These are phyloP conservation scores for Drosophila nr. perissopoda DNA, from an alignment of 2,888 invertebrate genomes.

Conservation along the genomic window DNA sequence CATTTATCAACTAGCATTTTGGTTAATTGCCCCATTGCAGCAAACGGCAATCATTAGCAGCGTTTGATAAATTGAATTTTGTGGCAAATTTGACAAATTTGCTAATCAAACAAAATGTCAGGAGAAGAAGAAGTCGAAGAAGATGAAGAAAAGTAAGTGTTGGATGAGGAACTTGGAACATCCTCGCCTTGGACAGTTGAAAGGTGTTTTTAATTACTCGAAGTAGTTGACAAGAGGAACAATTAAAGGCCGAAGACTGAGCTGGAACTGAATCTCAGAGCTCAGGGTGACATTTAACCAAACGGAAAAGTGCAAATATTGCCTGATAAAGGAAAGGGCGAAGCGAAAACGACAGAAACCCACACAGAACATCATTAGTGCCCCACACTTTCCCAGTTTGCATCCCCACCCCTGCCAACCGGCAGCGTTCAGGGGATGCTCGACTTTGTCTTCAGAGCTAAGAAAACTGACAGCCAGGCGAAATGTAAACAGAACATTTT, in stretches of 20 bases:
- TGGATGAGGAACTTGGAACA: constrained; percentile 14
- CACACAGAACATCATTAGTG: constrained; percentile 80
- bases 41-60: constrained; percentile 69
- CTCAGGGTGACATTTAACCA: constrained; percentile 69
- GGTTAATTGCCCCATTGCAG: constrained; percentile 1
- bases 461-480: constrained; percentile 48
- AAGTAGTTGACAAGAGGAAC: constrained; percentile 72
- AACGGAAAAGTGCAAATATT: constrained; percentile 81
- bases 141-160: not conserved
- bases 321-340: constrained; percentile 38
- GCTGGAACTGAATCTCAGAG: constrained; percentile 24
- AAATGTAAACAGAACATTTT: constrained; percentile 57
- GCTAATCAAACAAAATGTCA: constrained; percentile 64
- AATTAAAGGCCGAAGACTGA: constrained; percentile 57
- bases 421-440: constrained; percentile 41
- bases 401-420: constrained; percentile 3
- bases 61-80: constrained; percentile 74
- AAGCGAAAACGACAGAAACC: constrained; percentile 54
- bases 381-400: constrained; percentile 11
- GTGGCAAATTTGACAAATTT: constrained; percentile 72
- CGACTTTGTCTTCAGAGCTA: constrained; percentile 59
- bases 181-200: constrained; percentile 69
- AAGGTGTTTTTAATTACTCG: constrained; percentile 84
- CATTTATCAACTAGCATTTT: constrained; percentile 13
- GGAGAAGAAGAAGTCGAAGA: not conserved